Percentiles rank a stretch among this genome's conserved stretches.
Evolutionary conservation across 2,888 invertebrate species (phyloP).

Genomic region (Mythimna pallens): DNA sequence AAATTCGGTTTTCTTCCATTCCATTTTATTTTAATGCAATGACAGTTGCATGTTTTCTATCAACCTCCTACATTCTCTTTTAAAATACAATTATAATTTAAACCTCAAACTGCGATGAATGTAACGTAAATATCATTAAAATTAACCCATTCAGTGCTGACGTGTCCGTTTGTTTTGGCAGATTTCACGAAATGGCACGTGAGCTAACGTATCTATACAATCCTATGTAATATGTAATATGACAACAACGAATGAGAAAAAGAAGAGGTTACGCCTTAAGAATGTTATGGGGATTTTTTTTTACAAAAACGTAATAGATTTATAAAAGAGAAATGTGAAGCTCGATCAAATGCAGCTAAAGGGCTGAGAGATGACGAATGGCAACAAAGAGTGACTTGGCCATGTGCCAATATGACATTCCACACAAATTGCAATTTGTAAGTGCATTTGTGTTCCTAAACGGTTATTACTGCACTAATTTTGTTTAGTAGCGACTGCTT

Average conservation of each 20-base stretch:
- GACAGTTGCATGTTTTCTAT: neutral
- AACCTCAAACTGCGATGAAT: neutral
- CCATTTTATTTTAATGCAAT: neutral
- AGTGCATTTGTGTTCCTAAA: constrained; percentile 1
- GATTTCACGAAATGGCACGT: constrained; percentile 41
- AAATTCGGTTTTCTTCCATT: neutral
- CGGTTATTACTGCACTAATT: constrained; percentile 6
- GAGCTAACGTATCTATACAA: constrained; percentile 8
- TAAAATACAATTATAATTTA: constrained; percentile 6
- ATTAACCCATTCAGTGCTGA: constrained; percentile 31
- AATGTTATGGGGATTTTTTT: neutral
- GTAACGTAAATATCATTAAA: neutral
- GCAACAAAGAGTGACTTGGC: constrained; percentile 9
- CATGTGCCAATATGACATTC: constrained; percentile 37
- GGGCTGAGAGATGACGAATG: constrained; percentile 7
- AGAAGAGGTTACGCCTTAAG: neutral
- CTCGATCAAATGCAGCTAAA: neutral
- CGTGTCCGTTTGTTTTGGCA: constrained; percentile 47
- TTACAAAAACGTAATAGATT: neutral
- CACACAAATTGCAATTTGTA: constrained; percentile 3
- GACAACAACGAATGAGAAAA: constrained; percentile 18
- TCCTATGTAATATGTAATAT: constrained; percentile 1
- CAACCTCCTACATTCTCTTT: neutral
- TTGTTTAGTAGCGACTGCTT: too few species aligned
- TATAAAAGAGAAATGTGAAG: neutral